Base-by-base conservation (phyloP, 2,888 invertebrate genomes). In the Eugnorisma glareosa region DNA sequence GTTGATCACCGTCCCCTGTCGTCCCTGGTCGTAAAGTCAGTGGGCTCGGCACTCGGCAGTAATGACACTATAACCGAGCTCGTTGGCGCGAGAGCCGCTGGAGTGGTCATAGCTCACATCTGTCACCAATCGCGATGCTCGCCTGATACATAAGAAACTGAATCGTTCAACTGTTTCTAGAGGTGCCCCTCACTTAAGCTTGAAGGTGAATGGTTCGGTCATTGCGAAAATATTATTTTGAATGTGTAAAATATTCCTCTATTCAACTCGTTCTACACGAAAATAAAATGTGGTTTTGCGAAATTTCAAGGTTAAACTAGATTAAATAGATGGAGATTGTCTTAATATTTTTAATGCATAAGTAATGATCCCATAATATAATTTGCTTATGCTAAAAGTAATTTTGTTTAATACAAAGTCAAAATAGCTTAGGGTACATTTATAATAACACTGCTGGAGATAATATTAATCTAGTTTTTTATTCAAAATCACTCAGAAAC, bases 61-160 rank as follows among this genome's bases (percentile, higher is more conserved):
- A 86, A 86, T 63, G 73, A 75, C 69, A 75, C 77, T 73, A 77
- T 81, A 77, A 77, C 75, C 70, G 64, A 84, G 86, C 72, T 79
- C 74, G 76, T 81, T 71, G 68, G 78, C 59, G 70, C 73, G 63
- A 28, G 69, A 74, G 40, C 57, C 59, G 7, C 48, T 78, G 61
- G 73, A 81, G 79, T 75, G 75, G 74, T 63, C 31, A 81, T 85
- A 77, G 77, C 73, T 82, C 81, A 82, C 86, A 86, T 75, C 82
- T 86, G 86, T 61, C 61, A 59, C 78, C 77, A 31, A 61, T 73
- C 51, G 28, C 28, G 31, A 77, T 45, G 11, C 28, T 37, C 35
- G 8, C 18, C 48, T n/a, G 21, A 10, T 24, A 28, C 54, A 1
- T 37, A 67, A 68, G 63, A 71, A 77, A 69, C 59, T 67, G 40